Base-by-base conservation (phyloP, 2,888 invertebrate genomes). In the Athetis lepigone region DNA sequence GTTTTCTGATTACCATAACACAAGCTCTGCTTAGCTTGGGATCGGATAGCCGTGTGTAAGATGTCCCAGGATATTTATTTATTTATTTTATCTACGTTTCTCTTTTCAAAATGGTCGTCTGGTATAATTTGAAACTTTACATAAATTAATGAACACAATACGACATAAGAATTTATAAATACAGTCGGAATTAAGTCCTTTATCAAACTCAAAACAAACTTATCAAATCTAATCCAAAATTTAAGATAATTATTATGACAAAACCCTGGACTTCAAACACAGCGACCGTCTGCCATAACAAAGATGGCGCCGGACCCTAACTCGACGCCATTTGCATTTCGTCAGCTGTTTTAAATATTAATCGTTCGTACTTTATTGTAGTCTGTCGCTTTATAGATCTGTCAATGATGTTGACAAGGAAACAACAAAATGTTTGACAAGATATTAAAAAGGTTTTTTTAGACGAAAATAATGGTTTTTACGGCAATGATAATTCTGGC, bases 281-380 rank as follows among this genome's bases (percentile, higher is more conserved):
- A 58, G 23, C 21, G 18, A 56, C n/a, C 7, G 33, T 1, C 40
- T 62, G 66, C 70, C 70, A 74, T 65, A 67, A 66, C 55, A 59
- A 81, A 83, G 70, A 82, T 83, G 83, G 83, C 85, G 80, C 47
- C 79, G 25, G 25, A 45, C 58, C 60, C 61, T 70, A 81, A 83
- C 69, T 79, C 72, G 65, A 51, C 79, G 75, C 76, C 85, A 90
- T 90, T 89, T 88, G 86, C 88, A 88, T 90, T 81, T 75, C 77
- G 86, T 86, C 88, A 85, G 82, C 85, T 90, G 87, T 85, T 90
- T 89, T 89, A 88, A 88, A 89, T 89, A 90, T 88, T 87, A 89
- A 90, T 88, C 84, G 86, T 86, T 86, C 81, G 84, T 81, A 71
- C 66, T 85, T 85, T 85, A 86, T 85, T 82, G 75, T 80, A 79